Evolutionary conservation across 2,113 vertebrate genomes (phyloP), one percentile per base, ranked within the genome.

Genomic region (Misgurnus anguillicaudatus): DNA sequence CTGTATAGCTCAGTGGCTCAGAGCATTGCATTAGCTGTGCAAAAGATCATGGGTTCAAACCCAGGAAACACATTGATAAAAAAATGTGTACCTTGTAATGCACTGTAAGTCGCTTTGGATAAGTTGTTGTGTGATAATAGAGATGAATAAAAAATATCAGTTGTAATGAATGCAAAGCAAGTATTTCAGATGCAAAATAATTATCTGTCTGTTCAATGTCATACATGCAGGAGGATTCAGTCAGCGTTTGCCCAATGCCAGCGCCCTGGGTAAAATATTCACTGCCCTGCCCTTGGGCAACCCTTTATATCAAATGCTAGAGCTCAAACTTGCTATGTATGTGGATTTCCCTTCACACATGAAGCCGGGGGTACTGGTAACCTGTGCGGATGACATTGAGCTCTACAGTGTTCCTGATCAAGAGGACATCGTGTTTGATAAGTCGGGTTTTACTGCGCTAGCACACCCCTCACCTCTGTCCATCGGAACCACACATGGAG

Each of bases 191-290:
- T 57, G n/a, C n/a, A 9, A n/a, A 17, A 57, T 14, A 63, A 11
- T 64, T 38, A 8, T 41, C 6, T 17, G 42, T 42, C 36, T 31
- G 1, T 47, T 9, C 0, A 48, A 55, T 75, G 14, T 64, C 5
- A 61, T 1, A 7, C 38, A 21, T 62, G 17, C 83, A 98, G 98
- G 97, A 61, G 98, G 98, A 7, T 95, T 91, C 81, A 99, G 98
- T 85, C 97, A 98, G 71, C 95, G 98, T 19, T 90, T 99, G 80
- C 97, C 97, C 36, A 95, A 82, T 66, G 95, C 95, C 2, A 98
- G 97, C 10, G 95, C 96, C 6, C 87, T 98, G 84, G 97, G 98
- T 2, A 98, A 99, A 91, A 94, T 98, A 83, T 97, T 99, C 86
- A 94, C 91, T 0, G 92, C 96, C 4, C 31, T 98, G 78, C 97